Base-by-base conservation (phyloP, 2,888 invertebrate genomes). In the Melanophora roralis region DNA sequence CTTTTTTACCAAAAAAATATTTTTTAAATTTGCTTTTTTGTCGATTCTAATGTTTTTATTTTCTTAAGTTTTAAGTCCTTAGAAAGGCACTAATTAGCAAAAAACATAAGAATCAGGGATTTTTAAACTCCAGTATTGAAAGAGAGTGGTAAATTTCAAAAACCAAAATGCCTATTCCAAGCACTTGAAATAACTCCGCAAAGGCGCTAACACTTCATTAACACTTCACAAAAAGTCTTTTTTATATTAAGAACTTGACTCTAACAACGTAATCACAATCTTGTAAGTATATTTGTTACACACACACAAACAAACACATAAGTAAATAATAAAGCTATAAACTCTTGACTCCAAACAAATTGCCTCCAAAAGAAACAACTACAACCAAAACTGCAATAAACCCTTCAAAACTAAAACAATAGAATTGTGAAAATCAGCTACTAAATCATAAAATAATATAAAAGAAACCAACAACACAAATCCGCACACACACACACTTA, bases 361-460 rank as follows among this genome's bases (percentile, higher is more conserved):
- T 55, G 68, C 16, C 32, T 21, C n/a, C n/a, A 40, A 71, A 60
- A 19, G 11, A 1, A 45, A 45, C 45, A 9, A 19, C 45, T 21
- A 3, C 21, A 34, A 43, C 45, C 21, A 3, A 14, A 34, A 43
- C 14, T 38, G 32, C 36, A 57, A 57, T 65, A 53, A 57, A 45
- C 45, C 68, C 14, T 21, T 57, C 45, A 69, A 47, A n/a, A 27
- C 38, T 59, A 43, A 74, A 74, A 74, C 73, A 74, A 74, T 59
- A 49, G 57, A 64, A 73, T 34, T 21, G 27, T 32, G 38, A 57
- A 36, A 53, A 53, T 23, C 55, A 27, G 55, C 69, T 40, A 69
- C 69, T 76, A 76, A 75, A 75, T 75, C 68, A 75, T 27, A 21
- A 14, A 55, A 57, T 4, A 12, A n/a, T 14, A 27, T 6, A 5